phyloP scores from a whole-genome alignment of 2,113 vertebrate species.

The Oenanthe melanoleuca region DNA sequence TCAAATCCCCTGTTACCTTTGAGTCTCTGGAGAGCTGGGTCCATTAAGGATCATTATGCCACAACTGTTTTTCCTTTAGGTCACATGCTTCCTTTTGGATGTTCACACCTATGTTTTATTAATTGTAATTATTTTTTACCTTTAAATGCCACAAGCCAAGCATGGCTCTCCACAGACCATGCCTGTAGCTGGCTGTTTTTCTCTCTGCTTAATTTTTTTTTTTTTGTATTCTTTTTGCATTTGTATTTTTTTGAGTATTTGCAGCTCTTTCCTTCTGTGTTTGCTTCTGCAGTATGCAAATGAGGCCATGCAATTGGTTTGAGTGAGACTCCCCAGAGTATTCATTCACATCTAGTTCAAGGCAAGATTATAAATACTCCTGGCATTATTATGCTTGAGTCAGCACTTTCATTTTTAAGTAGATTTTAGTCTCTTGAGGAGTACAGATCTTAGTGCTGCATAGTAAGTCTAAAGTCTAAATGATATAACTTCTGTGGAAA shows the following conservation, averaged over 20 bases:
- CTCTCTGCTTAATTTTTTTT: background rate
- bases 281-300: background rate
- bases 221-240: no score
- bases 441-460: background rate
- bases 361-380: background rate
- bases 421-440: background rate
- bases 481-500: background rate
- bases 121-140: background rate
- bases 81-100: background rate
- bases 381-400: background rate
- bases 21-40: background rate
- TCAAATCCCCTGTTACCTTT: background rate
- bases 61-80: background rate
- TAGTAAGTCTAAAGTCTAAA: background rate
- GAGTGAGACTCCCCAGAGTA: background rate
- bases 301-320: background rate
- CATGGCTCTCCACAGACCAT: fast-evolving
- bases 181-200: background rate
- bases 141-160: background rate
- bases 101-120: background rate
- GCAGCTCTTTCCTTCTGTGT: background rate
- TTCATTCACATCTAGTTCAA: background rate
- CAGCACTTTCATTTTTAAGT: background rate
- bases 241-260: background rate
- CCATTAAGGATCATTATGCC: background rate